Evolutionary conservation across 2,888 invertebrate genomes (phyloP).

Genomic region (Callimorpha dominula): DNA sequence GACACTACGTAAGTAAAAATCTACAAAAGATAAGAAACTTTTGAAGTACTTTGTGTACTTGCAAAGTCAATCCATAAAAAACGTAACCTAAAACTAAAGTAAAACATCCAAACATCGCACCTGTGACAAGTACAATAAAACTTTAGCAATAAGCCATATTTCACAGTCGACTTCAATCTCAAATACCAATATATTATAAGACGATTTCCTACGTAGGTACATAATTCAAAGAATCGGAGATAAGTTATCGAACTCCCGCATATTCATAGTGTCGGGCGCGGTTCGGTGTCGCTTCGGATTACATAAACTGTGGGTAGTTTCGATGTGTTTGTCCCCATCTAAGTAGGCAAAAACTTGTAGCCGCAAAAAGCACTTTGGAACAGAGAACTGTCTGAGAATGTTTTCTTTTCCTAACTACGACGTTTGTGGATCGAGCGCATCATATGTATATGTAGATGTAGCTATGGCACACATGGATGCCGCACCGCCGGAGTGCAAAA

Average conservation of each 20-base stretch:
- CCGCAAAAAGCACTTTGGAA: conserved; percentile 62
- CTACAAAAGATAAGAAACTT: conserved; percentile 26
- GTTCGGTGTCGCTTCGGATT: conserved; percentile 59
- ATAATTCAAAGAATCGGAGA: conserved; percentile 77
- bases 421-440: conserved; percentile 47
- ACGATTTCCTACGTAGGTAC: conserved; percentile 74
- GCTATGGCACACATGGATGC: too few relatives aligned
- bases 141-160: conserved; percentile 85
- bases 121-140: conserved; percentile 84
- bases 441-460: conserved; percentile 15
- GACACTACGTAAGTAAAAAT: conserved; percentile 23
- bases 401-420: conserved; percentile 52
- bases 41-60: conserved; percentile 27
- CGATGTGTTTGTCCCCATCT: conserved; percentile 53
- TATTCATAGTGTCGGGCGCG: conserved; percentile 72
- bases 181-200: conserved; percentile 83
- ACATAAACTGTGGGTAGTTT: conserved; percentile 59
- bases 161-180: conserved; percentile 83
- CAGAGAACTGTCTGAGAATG: conserved; percentile 45
- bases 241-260: conserved; percentile 76
- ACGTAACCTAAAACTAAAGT: conserved; percentile 64
- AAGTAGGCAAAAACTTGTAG: conserved; percentile 62
- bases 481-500: too few relatives aligned
- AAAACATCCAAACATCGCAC: conserved; percentile 73
- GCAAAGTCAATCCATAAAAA: conserved; percentile 56